A percentile compares a stretch with the other conserved stretches of the same genome.
These are phyloP conservation scores for Diacarnus erythraeanus DNA, from an alignment of 37 sponge, comb jelly and placozoan genomes.

Conservation along the genomic window DNA sequence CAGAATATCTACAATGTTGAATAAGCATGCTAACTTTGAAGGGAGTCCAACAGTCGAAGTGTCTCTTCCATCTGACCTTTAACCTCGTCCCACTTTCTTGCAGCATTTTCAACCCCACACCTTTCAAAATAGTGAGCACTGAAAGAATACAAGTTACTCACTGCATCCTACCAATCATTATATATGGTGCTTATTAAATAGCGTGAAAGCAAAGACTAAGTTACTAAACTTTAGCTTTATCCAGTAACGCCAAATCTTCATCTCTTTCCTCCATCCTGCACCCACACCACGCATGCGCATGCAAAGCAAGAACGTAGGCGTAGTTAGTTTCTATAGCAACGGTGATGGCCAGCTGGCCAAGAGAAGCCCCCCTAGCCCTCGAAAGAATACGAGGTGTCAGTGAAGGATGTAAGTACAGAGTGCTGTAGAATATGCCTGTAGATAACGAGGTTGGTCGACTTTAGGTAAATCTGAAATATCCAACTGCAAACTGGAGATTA, in stretches of 20 bases:
- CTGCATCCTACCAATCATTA: slow-evolving; percentile 34
- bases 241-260: not conserved
- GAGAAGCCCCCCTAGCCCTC: not conserved
- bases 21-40: slow-evolving; percentile 41
- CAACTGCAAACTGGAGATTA: slow-evolving; percentile 6
- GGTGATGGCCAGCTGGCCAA: not conserved
- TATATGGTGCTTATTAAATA: slow-evolving; percentile 10
- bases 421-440: not conserved
- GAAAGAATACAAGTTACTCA: slow-evolving; percentile 54
- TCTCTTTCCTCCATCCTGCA: not conserved
- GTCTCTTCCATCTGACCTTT: slow-evolving; percentile 49
- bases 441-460: not conserved
- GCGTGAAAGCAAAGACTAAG: not conserved
- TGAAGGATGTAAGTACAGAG: not conserved
- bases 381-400: not conserved
- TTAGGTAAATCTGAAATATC: not conserved
- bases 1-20: not conserved
- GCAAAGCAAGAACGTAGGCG: not conserved
- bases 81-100: slow-evolving; percentile 39
- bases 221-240: not conserved
- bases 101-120: slow-evolving; percentile 50
- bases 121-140: slow-evolving; percentile 54
- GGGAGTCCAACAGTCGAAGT: slow-evolving; percentile 19
- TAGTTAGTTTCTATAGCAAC: not conserved
- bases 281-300: not conserved